Conservation (phyloP, 2,113 vertebrate species). For the Oophaga pumilio region DNA sequence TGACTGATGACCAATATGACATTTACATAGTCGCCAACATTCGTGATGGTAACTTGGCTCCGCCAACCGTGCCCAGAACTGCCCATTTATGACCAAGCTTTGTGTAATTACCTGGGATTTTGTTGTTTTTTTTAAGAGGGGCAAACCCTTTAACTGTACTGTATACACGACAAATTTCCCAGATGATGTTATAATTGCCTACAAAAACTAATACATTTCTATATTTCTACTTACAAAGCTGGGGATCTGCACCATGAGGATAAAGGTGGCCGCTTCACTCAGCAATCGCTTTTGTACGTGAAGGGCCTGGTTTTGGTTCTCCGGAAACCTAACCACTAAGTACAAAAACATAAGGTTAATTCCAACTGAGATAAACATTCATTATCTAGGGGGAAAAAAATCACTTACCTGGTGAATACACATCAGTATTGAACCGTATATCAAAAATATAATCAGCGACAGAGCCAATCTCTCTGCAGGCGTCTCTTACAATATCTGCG, state of each 20-base stretch:
- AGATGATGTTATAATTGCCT: background rate
- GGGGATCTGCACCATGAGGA: constrained; percentile 75
- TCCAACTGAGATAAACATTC: background rate
- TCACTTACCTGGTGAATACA: constrained; percentile 73
- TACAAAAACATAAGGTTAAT: constrained; percentile 10
- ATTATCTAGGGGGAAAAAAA: background rate
- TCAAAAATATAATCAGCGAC: constrained; percentile 79
- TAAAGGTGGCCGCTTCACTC: constrained; percentile 74
- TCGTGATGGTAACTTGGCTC: no score
- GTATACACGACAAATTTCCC: background rate
- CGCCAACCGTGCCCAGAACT: no score
- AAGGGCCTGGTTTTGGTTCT: constrained; percentile 62
- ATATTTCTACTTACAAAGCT: constrained; percentile 71
- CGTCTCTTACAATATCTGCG: constrained; percentile 6
- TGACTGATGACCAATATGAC: no score
- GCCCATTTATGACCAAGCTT: no score
- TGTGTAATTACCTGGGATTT: no score
- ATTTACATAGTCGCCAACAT: no score
- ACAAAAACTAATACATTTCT: background rate
- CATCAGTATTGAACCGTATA: constrained; percentile 78
- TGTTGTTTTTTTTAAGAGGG: no score
- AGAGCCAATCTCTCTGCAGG: constrained; percentile 76
- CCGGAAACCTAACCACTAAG: constrained; percentile 73
- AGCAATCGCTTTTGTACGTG: constrained; percentile 73
- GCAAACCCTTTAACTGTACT: background rate